Base-by-base conservation (phyloP, 2,888 invertebrate species). In the Cantharis rufa region DNA sequence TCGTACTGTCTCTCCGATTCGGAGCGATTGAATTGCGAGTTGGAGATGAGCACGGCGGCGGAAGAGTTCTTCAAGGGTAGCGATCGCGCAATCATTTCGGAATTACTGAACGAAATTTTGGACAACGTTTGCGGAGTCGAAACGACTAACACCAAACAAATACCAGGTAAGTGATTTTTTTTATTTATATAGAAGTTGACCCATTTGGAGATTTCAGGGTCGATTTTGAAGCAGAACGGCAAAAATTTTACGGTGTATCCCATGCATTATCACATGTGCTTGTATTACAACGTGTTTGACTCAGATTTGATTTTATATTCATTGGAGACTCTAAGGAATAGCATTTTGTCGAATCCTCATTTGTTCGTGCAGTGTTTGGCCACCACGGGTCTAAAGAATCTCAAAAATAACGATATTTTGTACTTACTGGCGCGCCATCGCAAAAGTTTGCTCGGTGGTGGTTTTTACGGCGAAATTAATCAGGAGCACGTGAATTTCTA, bases 261-360 rank as follows among this genome's bases (percentile, higher is more conserved):
- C 24, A 92, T 95, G 76, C 96, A 96, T 86, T 94, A 95, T 18
- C 96, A 96, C 85, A 91, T 97, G 88, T 90, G 96, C 63, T 89
- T 97, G 2, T 96, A 96, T 85, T 92, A 93, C 82, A 94, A 94
- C 79, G 92, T 94, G 15, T 95, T 94, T 83, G 96, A 96, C 86
- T 93, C 93, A 0, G 91, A 92, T 75, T 91, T 94, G 82, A 92
- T 92, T 2, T 88, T 95, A 0, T 95, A 95, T 84, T 93, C 94
- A 9, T 89, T 96, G 79, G 91, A 92, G 77, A 93, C 94, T 0
- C 87, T 96, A n/a, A 91, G 93, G 78, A 93, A 93, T 82, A 92
- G 95, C 79, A 90, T 96, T 9, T 84, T 90, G 64, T 91, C 93
- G 16, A 94, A 94, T 84, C 93, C 94, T 0, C 90, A 94, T 76